phyloP scores from a whole-genome alignment of 2,113 vertebrate species.

The Phrynocephalus versicolor region DNA sequence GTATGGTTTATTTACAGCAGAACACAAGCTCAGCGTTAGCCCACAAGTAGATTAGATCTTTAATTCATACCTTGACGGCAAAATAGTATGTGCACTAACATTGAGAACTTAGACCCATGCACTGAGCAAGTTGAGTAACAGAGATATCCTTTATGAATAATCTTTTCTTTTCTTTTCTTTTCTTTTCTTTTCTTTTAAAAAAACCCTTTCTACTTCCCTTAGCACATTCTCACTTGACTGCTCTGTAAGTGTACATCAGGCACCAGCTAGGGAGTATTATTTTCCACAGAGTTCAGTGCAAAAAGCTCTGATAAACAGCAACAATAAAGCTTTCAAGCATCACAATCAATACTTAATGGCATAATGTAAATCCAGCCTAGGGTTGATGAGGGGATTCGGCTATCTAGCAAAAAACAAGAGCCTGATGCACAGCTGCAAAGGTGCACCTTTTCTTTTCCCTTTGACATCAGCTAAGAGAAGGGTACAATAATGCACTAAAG shows the following conservation, averaged over 20 bases:
- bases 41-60: too few relatives aligned
- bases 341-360: constrained; percentile 67
- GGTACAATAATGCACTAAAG: constrained; percentile 48
- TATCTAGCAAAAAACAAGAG: constrained; percentile 60
- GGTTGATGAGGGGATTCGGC: constrained; percentile 53
- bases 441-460: constrained; percentile 17
- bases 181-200: too few relatives aligned
- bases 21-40: too few relatives aligned
- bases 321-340: constrained; percentile 65
- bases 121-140: constrained; percentile 17
- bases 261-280: constrained; percentile 26
- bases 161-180: neutral
- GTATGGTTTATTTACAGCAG: too few relatives aligned
- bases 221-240: constrained; percentile 33
- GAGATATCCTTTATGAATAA: constrained; percentile 34
- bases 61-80: too few relatives aligned
- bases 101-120: neutral
- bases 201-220: constrained; percentile 1
- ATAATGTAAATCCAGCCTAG: constrained; percentile 64
- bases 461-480: constrained; percentile 27
- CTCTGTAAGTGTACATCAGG: constrained; percentile 31
- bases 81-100: neutral
- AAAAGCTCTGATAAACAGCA: constrained; percentile 61
- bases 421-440: constrained; percentile 52
- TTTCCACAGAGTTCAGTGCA: constrained; percentile 56